phyloP scores from a whole-genome alignment of 2,113 vertebrate species.

The Hydropotes inermis region DNA sequence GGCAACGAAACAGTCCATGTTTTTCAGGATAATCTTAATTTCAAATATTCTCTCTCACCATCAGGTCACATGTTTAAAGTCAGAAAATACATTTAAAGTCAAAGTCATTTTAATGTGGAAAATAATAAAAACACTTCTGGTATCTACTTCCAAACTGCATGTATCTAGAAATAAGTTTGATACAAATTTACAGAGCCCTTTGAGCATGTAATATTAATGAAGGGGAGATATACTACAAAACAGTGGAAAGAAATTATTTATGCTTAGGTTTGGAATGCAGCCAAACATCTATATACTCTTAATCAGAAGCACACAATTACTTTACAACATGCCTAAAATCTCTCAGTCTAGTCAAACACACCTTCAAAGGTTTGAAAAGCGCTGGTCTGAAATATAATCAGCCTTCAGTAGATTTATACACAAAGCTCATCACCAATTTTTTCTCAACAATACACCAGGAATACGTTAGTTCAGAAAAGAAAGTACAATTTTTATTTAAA shows the following conservation, averaged over 20 bases:
- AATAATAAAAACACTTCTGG: conserved; percentile 26
- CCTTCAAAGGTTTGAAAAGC: conserved; percentile 11
- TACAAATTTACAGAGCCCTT: conserved; percentile 14
- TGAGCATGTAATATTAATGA: conserved; percentile 29
- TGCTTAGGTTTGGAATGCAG: neutral
- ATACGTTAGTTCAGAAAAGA: neutral
- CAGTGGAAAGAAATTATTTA: conserved; percentile 17
- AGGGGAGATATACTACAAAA: conserved; percentile 6
- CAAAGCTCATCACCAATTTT: neutral
- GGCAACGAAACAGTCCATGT: conserved; percentile 1
- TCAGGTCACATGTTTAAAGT: neutral
- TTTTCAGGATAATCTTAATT: conserved; percentile 46
- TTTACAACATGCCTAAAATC: conserved; percentile 10
- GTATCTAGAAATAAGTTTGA: neutral
- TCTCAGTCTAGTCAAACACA: neutral
- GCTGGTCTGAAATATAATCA: neutral
- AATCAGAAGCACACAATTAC: conserved; percentile 25
- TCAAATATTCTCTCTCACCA: neutral
- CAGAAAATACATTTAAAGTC: neutral
- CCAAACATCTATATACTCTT: conserved; percentile 4
- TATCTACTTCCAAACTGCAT: neutral
- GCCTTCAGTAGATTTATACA: neutral
- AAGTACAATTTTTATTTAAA: conserved; percentile 1
- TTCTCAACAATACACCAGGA: conserved; percentile 8
- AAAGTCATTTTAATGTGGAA: neutral